Evolutionary conservation across 2,888 invertebrate species (phyloP).

Genomic region (Stenoptilia bipunctidactyla): DNA sequence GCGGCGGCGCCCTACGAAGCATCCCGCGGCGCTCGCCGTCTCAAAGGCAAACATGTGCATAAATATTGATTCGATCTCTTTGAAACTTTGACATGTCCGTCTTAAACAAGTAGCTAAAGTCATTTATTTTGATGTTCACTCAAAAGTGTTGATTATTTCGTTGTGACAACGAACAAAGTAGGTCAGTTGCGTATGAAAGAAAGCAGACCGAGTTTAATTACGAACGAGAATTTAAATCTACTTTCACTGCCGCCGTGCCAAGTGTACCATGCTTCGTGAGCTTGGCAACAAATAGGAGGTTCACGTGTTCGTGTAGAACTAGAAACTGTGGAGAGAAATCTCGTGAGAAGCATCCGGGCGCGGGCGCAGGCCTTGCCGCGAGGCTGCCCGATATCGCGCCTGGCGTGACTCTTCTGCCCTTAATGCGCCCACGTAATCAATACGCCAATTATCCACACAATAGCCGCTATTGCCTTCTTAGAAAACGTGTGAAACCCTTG

Average conservation of each 20-base stretch:
- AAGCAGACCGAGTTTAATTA: constrained; percentile 20
- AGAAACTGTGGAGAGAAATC: constrained; percentile 55
- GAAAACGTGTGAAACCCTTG: constrained; percentile 7
- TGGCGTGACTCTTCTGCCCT: constrained; percentile 24
- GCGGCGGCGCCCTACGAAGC: constrained; percentile 29
- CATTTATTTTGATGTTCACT: too few relatives aligned
- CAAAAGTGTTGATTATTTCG: too few relatives aligned
- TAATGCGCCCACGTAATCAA: background rate
- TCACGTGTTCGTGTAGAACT: constrained; percentile 39
- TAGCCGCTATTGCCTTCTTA: constrained; percentile 6
- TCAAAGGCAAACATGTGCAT: constrained; percentile 64
- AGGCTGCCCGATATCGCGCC: constrained; percentile 45
- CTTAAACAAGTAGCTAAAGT: too few relatives aligned
- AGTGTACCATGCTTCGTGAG: constrained; percentile 13
- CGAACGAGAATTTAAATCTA: constrained; percentile 20
- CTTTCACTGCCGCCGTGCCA: constrained; percentile 31
- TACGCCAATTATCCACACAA: background rate
- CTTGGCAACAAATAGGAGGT: constrained; percentile 31
- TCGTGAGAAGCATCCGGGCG: constrained; percentile 41
- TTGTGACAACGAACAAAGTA: too few relatives aligned
- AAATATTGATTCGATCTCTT: constrained; percentile 63
- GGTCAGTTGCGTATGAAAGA: constrained; percentile 14
- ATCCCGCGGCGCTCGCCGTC: constrained; percentile 33
- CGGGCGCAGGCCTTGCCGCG: constrained; percentile 35
- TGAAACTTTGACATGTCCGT: constrained; percentile 27